A percentile compares a stretch with the other conserved stretches of the same genome.
phyloP scores from a whole-genome alignment of 2,888 invertebrate species.

The Callinectes sapidus region DNA sequence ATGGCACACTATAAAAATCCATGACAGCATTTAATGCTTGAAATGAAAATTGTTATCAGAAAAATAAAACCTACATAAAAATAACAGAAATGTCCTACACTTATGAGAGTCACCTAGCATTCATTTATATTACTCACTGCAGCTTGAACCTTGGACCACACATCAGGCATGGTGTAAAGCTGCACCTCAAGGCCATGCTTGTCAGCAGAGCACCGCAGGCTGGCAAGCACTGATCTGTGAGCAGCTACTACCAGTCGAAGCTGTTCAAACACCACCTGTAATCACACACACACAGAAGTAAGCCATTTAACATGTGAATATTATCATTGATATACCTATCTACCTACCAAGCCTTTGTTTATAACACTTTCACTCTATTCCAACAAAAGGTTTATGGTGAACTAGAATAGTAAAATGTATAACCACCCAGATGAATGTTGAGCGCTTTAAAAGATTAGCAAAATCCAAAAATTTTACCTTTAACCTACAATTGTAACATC shows the following conservation, averaged over 20 bases:
- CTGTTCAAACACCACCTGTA: constrained; percentile 85
- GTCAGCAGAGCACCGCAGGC: constrained; percentile 81
- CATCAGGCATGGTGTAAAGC: constrained; percentile 85
- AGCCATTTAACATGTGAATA: background rate
- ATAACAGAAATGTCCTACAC: background rate
- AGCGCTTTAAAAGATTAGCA: too few relatives aligned
- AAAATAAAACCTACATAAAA: too few relatives aligned
- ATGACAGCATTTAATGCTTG: too few relatives aligned
- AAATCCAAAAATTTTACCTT: too few relatives aligned
- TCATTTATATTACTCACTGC: constrained; percentile 77
- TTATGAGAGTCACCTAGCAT: background rate
- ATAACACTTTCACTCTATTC: too few relatives aligned
- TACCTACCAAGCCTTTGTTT: too few relatives aligned
- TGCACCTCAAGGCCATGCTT: constrained; percentile 79
- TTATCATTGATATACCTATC: background rate
- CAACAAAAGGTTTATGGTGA: too few relatives aligned
- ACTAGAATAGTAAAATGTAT: too few relatives aligned
- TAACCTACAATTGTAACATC: too few relatives aligned
- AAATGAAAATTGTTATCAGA: too few relatives aligned
- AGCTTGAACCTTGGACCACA: constrained; percentile 92
- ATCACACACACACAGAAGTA: background rate
- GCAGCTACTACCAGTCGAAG: constrained; percentile 88
- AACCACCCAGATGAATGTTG: too few relatives aligned
- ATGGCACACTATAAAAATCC: too few relatives aligned
- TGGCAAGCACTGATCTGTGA: constrained; percentile 83